Base-by-base conservation (phyloP, 2,113 vertebrate genomes). In the Siniperca knerii region DNA sequence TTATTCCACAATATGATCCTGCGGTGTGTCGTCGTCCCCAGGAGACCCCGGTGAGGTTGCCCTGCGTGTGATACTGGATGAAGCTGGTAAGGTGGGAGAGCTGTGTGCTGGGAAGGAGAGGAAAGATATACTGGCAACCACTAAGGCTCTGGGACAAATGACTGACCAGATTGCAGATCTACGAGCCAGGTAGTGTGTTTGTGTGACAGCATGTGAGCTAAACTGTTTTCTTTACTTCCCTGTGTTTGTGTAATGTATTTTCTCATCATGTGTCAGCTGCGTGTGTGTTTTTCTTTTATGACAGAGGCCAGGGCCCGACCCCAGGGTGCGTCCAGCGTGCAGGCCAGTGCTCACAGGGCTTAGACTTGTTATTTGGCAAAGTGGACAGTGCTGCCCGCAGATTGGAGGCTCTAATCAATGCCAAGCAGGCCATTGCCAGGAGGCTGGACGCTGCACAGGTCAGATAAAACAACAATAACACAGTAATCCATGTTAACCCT, bases 381-480 rank as follows among this genome's bases (percentile, higher is more conserved):
- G 98, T 99, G 94, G 97, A 98, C 89, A 96, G 96, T 0, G 98
- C 98, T 67, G 97, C 97, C 33, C 97, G 96, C 61, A 98, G 98
- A 78, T 79, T 99, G 93, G 98, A 99, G 93, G 97, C 98, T 79
- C 96, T 99, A 95, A 99, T 97, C 70, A 99, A 97, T 89, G 97
- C 98, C 10, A 99, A 99, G 93, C 98, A 98, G 94, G 97, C 97
- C 40, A 98, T 99, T 79, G 97, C 97, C 1, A 98, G 98, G 93
- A 98, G 97, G 92, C 97, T 99, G 23, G 98, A 99, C 76, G 96
- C 98, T 88, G 98, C 98, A 75, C 98, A 99, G 97, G 98, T 99
- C 95, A 86, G 52, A 92, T 85, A 83, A 86, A 90, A 78, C 75
- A 46, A 62, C 76, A 81, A 65, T 40, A 77, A 57, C 67, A 77